Percentiles rank a stretch among this genome's conserved stretches.
Conservation (phyloP, 1,140 invertebrate species). For the Homarus americanus region DNA sequence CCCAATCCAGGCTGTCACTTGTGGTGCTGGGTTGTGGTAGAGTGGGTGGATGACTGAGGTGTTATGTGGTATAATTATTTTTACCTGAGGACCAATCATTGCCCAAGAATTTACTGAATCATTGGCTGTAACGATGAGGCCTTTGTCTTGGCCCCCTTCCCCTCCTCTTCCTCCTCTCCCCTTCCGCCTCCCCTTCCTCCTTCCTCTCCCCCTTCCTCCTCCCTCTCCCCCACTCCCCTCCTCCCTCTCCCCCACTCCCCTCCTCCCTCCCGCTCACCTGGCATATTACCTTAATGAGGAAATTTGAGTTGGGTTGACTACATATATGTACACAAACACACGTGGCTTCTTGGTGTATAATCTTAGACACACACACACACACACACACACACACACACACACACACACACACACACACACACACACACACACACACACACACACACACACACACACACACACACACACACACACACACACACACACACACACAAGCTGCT, state of each 20-base stretch:
- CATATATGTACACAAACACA: not conserved
- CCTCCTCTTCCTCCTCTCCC: not conserved
- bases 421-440: slow-evolving; percentile 26
- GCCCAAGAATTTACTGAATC: not conserved
- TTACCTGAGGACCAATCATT: too few relatives aligned
- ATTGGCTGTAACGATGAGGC: not conserved
- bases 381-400: slow-evolving; percentile 10
- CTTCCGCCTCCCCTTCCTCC: not conserved
- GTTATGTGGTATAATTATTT: too few relatives aligned
- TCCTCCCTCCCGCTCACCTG: not conserved
- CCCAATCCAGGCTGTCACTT: too few relatives aligned
- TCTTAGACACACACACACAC: not conserved
- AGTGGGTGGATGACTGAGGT: too few relatives aligned
- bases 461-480: slow-evolving; percentile 10
- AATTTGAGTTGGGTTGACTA: not conserved
- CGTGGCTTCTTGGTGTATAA: too few relatives aligned
- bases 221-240: not conserved
- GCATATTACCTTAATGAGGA: not conserved
- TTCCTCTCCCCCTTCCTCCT: not conserved
- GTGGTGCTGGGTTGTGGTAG: too few relatives aligned
- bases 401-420: slow-evolving; percentile 36
- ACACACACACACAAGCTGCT: not conserved
- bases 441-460: slow-evolving; percentile 5
- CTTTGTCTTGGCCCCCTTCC: not conserved
- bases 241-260: not conserved